Percentiles rank a stretch among this genome's conserved stretches.
phyloP scores from a whole-genome alignment of 2,797 vertebrate genomes.

The Sebastes cheni region DNA sequence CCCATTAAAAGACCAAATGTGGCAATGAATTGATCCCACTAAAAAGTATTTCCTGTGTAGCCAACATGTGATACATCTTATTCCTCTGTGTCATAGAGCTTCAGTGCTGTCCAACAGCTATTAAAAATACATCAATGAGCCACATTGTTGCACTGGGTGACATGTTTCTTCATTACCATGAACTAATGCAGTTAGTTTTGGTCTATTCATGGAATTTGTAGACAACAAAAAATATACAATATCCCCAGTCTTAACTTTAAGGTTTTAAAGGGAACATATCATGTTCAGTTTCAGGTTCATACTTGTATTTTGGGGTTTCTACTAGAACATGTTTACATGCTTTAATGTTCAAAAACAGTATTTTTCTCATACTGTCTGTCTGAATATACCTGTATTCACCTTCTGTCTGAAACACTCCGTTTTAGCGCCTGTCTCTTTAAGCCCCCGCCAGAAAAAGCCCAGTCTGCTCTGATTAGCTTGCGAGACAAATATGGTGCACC shows the following conservation, averaged over 20 bases:
- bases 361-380: too few species aligned
- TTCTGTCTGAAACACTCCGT: too few species aligned
- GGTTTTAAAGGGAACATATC: neutral
- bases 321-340: too few species aligned
- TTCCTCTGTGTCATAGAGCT: neutral
- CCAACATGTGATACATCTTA: neutral
- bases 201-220: neutral
- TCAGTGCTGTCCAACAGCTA: neutral
- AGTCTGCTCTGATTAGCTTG: too few species aligned
- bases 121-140: neutral
- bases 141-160: neutral
- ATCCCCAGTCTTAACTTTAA: neutral
- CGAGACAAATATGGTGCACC: too few species aligned
- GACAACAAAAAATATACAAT: neutral
- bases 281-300: neutral
- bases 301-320: too few species aligned
- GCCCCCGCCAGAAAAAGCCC: too few species aligned
- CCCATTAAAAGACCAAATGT: neutral
- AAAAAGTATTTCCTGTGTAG: neutral
- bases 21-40: neutral
- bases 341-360: too few species aligned
- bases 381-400: too few species aligned
- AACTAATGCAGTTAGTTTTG: neutral
- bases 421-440: too few species aligned
- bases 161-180: neutral